phyloP scores from a whole-genome alignment of 2,888 invertebrate genomes.

The Furcula furcula region DNA sequence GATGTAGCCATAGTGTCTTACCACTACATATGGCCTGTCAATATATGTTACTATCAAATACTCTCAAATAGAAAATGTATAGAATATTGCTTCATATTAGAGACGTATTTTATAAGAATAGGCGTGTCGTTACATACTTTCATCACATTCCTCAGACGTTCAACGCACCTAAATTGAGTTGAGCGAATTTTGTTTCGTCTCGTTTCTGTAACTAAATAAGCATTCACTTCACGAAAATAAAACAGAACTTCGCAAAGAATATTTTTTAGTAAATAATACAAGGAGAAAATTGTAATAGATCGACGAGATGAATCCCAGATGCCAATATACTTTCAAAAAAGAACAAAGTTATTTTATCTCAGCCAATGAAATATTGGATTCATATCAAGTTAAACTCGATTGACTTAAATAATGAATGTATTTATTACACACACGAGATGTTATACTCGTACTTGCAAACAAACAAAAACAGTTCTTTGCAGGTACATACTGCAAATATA shows the following conservation, averaged over 20 bases:
- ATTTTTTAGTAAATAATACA: conserved; percentile 51
- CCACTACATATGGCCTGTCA: no score
- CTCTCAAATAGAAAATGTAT: no score
- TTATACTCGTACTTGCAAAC: no score
- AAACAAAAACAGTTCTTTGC: conserved; percentile 19
- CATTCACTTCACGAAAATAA: conserved; percentile 46
- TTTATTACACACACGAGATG: conserved; percentile 18
- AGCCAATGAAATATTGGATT: conserved; percentile 41
- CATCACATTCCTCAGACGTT: conserved; percentile 55
- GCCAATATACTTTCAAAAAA: conserved; percentile 41
- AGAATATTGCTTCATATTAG: no score
- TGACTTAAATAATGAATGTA: conserved; percentile 34
- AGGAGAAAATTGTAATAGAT: conserved; percentile 52
- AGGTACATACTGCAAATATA: conserved; percentile 22
- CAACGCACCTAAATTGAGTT: conserved; percentile 56
- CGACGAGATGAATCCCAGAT: conserved; percentile 54
- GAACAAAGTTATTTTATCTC: conserved; percentile 46
- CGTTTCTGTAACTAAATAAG: conserved; percentile 58
- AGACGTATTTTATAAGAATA: no score
- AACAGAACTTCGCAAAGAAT: conserved; percentile 47
- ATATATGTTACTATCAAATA: no score
- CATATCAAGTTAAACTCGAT: conserved; percentile 36
- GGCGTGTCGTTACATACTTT: conserved; percentile 21
- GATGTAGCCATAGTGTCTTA: no score
- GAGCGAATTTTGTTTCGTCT: conserved; percentile 49